Base-by-base conservation (phyloP, 1,140 invertebrate species). In the Brachionus manjavacas region DNA sequence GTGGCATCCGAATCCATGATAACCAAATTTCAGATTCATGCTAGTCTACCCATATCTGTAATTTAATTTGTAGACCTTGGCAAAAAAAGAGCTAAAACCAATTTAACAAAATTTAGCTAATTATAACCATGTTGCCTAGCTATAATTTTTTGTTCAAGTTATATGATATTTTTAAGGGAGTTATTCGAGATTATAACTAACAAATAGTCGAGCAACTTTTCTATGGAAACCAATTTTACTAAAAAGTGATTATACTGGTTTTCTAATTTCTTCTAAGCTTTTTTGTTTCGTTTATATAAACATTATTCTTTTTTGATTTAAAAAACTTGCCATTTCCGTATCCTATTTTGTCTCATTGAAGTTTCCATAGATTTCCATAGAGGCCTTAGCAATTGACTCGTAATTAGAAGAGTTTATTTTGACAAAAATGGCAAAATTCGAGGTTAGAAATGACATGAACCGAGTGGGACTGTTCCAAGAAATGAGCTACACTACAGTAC, bases 401-500 rank as follows among this genome's bases (percentile, higher is more conserved):
- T n/a, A 76, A 8, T 25, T 52, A 35, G 25, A 28, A 49, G 31
- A 6, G 31, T 35, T 35, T 14, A 20, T 7, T 8, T 23, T 20
- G 52, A 23, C 2, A 46, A 49, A 76, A 76, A 76, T 76, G 72
- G 72, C 41, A 14, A 76, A 76, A 49, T 41, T 41, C n/a, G 72
- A 76, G 6, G 23, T 76, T 25, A 46, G 31, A 85, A 87, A 83
- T 64, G 89, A 90, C 86, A 89, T 90, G 89, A 89, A 90, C 66
- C 86, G 89, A 84, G 85, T 90, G 52, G 89, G 89, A 55, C 52
- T 90, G 23, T 90, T 90, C 85, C 86, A 89, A 83, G 89, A 90
- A 83, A 89, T 89, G 88, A 84, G 85, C 72, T 90, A 90, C 85
- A 85, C 88, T 12, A 89, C 89, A 25, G 88, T 89, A 41, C 87